Conservation (phyloP, 2,797 vertebrate genomes). For the Sebastes vulpes region DNA sequence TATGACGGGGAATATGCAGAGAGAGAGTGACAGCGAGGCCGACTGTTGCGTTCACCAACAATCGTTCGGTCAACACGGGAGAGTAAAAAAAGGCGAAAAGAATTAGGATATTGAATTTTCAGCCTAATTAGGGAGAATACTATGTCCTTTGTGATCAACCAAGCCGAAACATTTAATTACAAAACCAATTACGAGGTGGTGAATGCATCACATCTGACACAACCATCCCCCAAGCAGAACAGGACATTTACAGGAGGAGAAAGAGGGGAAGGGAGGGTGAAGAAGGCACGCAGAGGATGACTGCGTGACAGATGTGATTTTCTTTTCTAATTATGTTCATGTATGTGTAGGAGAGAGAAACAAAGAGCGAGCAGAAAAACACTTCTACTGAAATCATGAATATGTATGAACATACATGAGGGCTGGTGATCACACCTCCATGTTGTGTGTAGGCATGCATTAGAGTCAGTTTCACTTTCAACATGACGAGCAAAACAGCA, state of each 20-base stretch:
- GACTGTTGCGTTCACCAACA: slow-evolving; percentile 35
- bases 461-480: not conserved
- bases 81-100: slow-evolving; percentile 19
- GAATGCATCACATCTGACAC: slow-evolving; percentile 84
- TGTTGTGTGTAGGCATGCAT: not conserved
- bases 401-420: slow-evolving; percentile 21
- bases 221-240: slow-evolving; percentile 59
- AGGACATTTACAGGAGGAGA: slow-evolving; percentile 60
- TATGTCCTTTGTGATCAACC: slow-evolving; percentile 82
- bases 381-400: not conserved
- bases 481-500: not conserved
- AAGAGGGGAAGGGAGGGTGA: not conserved
- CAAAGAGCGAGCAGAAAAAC: not conserved
- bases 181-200: slow-evolving; percentile 85
- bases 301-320: slow-evolving; percentile 12
- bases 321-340: slow-evolving; percentile 8
- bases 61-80: slow-evolving; percentile 53
- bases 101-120: slow-evolving; percentile 81
- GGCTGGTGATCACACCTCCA: not conserved
- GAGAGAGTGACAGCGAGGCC: slow-evolving; percentile 25
- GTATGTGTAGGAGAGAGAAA: not conserved
- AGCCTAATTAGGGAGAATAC: slow-evolving; percentile 79
- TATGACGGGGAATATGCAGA: slow-evolving; percentile 11
- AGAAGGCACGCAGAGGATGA: slow-evolving; percentile 13
- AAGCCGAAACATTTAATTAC: slow-evolving; percentile 89